Evolutionary conservation across 2,888 invertebrate species (phyloP), one percentile per base, ranked within the genome.

Genomic region (Orthosia incerta): DNA sequence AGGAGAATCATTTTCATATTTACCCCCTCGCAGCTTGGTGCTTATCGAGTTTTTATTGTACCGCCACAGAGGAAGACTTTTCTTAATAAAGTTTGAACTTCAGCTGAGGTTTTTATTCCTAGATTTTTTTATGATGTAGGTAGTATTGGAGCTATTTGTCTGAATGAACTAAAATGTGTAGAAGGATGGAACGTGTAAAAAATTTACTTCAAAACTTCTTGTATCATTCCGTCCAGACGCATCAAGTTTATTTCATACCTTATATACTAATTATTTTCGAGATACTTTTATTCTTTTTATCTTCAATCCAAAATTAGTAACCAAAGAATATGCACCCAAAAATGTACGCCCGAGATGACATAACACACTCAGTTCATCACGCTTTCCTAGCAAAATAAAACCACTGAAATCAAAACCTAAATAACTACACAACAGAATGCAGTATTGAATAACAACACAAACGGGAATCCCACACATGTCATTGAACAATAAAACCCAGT

Each of bases 1-100:
- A 74, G 82, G 76, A 86, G 84, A 90, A 89, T 91, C 87, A 91
- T 89, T 90, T 89, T 90, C 89, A 91, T 90, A 91, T 91, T 90
- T 89, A 80, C 84, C 45, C 45, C 69, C 76, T 78, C 78, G 76
- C 74, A 64, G 75, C 77, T 84, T 64, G 51, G 69, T 83, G 74
- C 80, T 83, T 76, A 76, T 80, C 74, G 79, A 48, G 84, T 80
- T 86, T 84, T 84, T 86, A 82, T 84, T 83, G 71, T 68, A 67
- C 68, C 56, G 20, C 71, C 62, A 39, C 63, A 57, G 61, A 23
- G 23, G 39, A 73, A 79, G 65, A 61, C 48, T 69, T 66, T 76
- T 69, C 71, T 80, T 82, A 80, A 80, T 69, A 82, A 80, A 80
- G 69, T 82, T 66, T 68, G n/a, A 45, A 78, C 66, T 60, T 60